Evolutionary conservation across 2,113 vertebrate species (phyloP).

Genomic region (Anarhynchus alexandrinus): DNA sequence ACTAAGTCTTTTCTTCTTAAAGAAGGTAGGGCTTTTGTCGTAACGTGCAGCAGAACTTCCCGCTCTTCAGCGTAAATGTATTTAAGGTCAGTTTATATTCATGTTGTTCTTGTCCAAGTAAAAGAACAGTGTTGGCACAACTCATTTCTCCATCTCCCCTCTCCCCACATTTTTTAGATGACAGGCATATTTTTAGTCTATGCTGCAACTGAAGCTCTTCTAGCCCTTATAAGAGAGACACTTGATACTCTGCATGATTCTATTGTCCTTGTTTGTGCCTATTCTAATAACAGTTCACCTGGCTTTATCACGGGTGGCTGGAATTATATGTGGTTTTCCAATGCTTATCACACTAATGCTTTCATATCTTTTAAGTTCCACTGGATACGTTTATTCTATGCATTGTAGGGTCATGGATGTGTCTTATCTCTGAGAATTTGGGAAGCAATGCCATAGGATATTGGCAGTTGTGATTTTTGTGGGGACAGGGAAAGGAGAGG

Average conservation of each 20-base stretch:
- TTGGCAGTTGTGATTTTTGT: not conserved
- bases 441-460: not conserved
- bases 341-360: not conserved
- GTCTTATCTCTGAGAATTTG: not conserved
- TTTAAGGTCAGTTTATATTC: constrained; percentile 25
- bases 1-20: constrained; percentile 8
- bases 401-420: not conserved
- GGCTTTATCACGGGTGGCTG: not conserved
- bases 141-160: not conserved
- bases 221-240: not conserved
- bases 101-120: not conserved
- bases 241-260: not conserved
- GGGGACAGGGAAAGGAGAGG: not conserved
- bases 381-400: not conserved
- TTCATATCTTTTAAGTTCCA: not conserved
- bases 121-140: not conserved
- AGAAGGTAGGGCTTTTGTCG: constrained; percentile 1
- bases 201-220: not conserved
- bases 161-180: not conserved
- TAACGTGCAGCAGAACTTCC: not conserved
- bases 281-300: not conserved
- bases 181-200: not conserved
- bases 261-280: not conserved
- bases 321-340: not conserved
- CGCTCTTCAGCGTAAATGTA: not conserved